These are phyloP conservation scores for Carlito syrichta DNA, from an alignment of 2,113 vertebrate species.

Conservation along the genomic window DNA sequence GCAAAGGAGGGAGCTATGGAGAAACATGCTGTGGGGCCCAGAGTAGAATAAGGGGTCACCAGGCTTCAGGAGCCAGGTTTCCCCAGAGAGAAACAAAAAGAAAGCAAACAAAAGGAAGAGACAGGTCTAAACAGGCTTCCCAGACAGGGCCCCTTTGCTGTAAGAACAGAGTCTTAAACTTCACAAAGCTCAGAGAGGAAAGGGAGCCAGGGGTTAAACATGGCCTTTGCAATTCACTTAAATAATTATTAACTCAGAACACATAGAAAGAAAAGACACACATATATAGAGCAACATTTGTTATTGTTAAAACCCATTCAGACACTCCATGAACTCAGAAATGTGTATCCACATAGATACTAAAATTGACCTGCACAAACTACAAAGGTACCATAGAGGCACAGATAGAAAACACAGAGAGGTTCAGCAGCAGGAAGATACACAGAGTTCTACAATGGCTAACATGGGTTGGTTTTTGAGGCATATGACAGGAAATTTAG, in stretches of 20 bases:
- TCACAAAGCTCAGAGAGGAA: slow-evolving; percentile 35
- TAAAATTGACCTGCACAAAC: background rate
- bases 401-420: background rate
- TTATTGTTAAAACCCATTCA: slow-evolving; percentile 32
- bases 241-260: slow-evolving; percentile 54
- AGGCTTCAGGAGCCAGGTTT: slow-evolving; percentile 66
- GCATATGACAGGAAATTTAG: background rate
- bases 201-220: slow-evolving; percentile 31
- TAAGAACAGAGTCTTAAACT: slow-evolving; percentile 47
- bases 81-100: slow-evolving; percentile 53
- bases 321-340: background rate
- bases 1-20: slow-evolving; percentile 31
- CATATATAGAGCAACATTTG: background rate
- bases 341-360: background rate
- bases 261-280: background rate
- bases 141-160: slow-evolving; percentile 47
- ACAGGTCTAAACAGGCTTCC: slow-evolving; percentile 55
- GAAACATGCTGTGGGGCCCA: slow-evolving; percentile 44
- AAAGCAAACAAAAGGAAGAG: slow-evolving; percentile 70
- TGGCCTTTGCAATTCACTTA: slow-evolving; percentile 17
- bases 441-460: background rate
- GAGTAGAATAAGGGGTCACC: slow-evolving; percentile 45
- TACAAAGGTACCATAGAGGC: background rate
- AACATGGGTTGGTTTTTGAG: background rate
- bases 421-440: background rate